phyloP scores from a whole-genome alignment of 2,888 invertebrate genomes.

The Petrophora chlorosata region DNA sequence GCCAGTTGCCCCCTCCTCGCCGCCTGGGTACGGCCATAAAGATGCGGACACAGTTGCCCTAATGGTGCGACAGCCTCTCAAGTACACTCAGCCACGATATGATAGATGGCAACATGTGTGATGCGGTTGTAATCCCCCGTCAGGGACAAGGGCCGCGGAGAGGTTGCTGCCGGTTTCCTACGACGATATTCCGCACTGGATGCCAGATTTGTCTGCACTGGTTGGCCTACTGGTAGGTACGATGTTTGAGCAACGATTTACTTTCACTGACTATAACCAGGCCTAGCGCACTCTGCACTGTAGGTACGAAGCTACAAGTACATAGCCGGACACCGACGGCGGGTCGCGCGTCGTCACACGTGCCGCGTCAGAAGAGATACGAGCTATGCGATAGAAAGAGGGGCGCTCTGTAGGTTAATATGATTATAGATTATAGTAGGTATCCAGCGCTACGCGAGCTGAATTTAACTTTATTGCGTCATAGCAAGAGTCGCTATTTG shows the following conservation, averaged over 20 bases:
- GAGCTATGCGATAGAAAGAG: no score
- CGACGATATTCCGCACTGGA: conserved; percentile 1
- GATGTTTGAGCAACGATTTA: conserved; percentile 9
- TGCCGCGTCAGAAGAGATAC: no score
- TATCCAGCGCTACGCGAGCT: no score
- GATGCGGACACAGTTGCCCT: conserved; percentile 30
- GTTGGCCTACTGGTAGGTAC: neutral
- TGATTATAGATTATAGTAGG: no score
- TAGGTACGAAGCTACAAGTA: no score
- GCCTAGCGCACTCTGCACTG: no score
- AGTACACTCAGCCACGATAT: conserved; percentile 29
- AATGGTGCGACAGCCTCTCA: conserved; percentile 37
- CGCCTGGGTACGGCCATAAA: conserved; percentile 22
- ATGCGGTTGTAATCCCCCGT: conserved; percentile 30
- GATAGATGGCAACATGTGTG: conserved; percentile 32
- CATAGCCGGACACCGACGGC: no score
- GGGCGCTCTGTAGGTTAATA: no score
- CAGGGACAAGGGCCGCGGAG: conserved; percentile 23
- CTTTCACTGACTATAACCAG: no score
- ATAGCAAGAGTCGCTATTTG: no score
- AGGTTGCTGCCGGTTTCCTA: neutral
- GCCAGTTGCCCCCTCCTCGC: neutral
- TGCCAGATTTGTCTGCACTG: conserved; percentile 4
- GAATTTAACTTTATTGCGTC: no score
- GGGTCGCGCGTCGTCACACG: no score